Percentiles rank a stretch among this genome's conserved stretches.
Conservation (phyloP, 2,888 invertebrate species). For the Copidosoma aretas region DNA sequence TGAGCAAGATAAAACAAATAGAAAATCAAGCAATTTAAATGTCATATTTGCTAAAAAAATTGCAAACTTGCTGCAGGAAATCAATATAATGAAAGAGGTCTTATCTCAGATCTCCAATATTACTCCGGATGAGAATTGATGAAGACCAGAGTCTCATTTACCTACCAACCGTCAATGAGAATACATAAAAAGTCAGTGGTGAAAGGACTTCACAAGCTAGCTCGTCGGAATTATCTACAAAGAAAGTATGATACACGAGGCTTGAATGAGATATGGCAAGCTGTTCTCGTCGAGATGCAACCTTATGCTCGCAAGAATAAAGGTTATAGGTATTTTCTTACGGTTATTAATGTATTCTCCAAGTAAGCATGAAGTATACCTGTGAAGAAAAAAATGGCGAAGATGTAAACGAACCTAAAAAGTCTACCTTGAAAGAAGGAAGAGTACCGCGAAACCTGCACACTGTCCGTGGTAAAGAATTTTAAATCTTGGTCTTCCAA, state of each 20-base stretch:
- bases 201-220: constrained; percentile 21
- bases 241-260: constrained; percentile 52
- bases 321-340: constrained; percentile 43
- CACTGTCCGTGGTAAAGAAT: constrained; percentile 42
- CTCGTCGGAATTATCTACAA: constrained; percentile 20
- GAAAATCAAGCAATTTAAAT: too few species aligned
- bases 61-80: too few species aligned
- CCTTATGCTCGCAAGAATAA: neutral
- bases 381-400: constrained; percentile 39
- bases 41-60: too few species aligned
- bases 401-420: constrained; percentile 46
- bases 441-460: constrained; percentile 41
- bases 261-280: constrained; percentile 55
- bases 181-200: constrained; percentile 20
- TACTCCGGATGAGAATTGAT: too few species aligned
- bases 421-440: constrained; percentile 25
- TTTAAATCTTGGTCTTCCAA: constrained; percentile 42
- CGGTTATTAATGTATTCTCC: constrained; percentile 58
- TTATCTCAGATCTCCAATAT: too few species aligned
- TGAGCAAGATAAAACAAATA: too few species aligned
- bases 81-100: too few species aligned
- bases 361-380: constrained; percentile 53
- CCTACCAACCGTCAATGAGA: too few species aligned
- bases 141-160: too few species aligned
- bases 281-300: constrained; percentile 59